Evolutionary conservation across 2,113 vertebrate genomes (phyloP), one percentile per base, ranked within the genome.

Genomic region (Emberiza fucata): DNA sequence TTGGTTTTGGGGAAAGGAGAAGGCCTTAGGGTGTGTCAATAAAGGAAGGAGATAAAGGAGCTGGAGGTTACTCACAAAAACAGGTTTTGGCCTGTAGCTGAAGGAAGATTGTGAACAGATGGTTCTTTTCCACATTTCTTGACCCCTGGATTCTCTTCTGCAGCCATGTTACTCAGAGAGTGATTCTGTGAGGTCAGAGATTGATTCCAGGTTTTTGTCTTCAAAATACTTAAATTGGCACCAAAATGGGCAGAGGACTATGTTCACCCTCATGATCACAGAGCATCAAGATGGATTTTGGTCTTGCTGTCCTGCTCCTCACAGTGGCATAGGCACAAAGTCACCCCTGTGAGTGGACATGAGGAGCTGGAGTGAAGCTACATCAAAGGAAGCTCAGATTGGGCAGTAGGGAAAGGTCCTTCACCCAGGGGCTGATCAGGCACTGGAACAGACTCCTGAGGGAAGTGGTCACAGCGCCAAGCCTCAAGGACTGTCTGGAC

Each of bases 281-380:
- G 8, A 25, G 47, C 12, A 33, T 33, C 54, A 57, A 24, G 42
- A 13, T 70, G 51, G 47, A 42, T 11, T 83, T 77, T 56, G 76
- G 27, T n/a, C 53, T 61, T 61, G 31, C 28, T 83, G 51, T 92
- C 11, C 47, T 59, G 31, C 51, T 51, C 39, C 66, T 88, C 16
- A 2, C 0, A 3, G 35, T 31, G 45, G 27, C 54, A 31, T 9
- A 4, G 1, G 4, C 50, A 57, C 39, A n/a, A 8, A 4, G 28
- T 20, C 64, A 27, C 33, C 77, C 31, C 39, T 54, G 48, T 1
- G 2, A 27, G 0, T 35, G 63, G 31, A 48, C 31, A 53, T 0
- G 0, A 87, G 72, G 57, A 86, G 20, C 31, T 17, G 42, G 47
- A 63, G 13, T 44, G 81, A 44, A 63, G 16, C 22, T 33, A 2